Evolutionary conservation across 2,888 invertebrate species (phyloP), one percentile per base, ranked within the genome.

Genomic region (Mythimna vitellina): DNA sequence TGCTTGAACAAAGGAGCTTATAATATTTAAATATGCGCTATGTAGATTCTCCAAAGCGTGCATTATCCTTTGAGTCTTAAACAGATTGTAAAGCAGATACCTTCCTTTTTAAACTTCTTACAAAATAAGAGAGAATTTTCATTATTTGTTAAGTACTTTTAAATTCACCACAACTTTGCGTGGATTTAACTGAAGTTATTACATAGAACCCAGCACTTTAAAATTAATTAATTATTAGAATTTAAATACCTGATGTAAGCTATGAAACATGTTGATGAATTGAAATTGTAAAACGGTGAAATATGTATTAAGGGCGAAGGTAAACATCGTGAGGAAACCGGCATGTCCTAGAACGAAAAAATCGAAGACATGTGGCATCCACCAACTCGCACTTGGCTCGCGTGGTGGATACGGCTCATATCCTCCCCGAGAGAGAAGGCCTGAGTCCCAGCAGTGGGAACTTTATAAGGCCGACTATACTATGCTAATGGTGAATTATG

Each of bases 11-110:
- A 70, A 42, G 25, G 1, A 35, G 58, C 20, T 49, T 60, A 22
- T 8, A 46, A 29, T 60, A 8, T 46, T 51, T 49, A 54, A 60
- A 54, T 54, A 60, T 22, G 35, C 20, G 54, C 17, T 35, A 29
- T 49, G 9, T 60, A 35, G 29, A 51, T 78, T 53, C 35, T 60
- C 46, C 35, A 46, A 73, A 70, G 71, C 71, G 20, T 78, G 53
- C 29, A 78, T 70, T 77, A 60, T 70, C 60, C 22, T 60, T 73
- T 54, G 22, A 29, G 58, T 38, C 29, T 29, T 29, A 38, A 76
- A 22, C 14, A 22, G n/a, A 35, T 35, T 46, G 9, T 7, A 67
- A 66, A 72, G 46, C 25, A 49, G 4, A 65, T 42, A 65, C 12
- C 7, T n/a, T 38, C n/a, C 4, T 75, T 42, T 76, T 42, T 32